Base-by-base conservation (phyloP, 2,888 invertebrate genomes). In the Yponomeuta evonymella region DNA sequence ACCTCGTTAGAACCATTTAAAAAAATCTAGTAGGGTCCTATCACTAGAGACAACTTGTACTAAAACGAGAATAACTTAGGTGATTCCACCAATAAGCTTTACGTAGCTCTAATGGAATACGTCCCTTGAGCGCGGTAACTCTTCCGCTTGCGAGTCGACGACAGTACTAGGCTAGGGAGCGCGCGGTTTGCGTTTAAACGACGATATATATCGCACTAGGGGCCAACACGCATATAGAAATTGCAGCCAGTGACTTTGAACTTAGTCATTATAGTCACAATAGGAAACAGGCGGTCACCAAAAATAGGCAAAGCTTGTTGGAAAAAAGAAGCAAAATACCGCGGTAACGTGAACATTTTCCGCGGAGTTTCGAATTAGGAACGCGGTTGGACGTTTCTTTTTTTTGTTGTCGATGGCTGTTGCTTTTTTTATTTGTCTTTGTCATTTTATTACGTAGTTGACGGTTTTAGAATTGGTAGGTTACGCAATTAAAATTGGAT, bases 171-270 rank as follows among this genome's bases (percentile, higher is more conserved):
- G 11, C 75, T 70, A 84, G 84, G 85, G 83, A 76, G 72, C 79
- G 43, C 77, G 84, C 82, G 83, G 80, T 84, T 85, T 76, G 78
- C 78, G 77, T 12, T 79, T 84, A 83, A 84, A 83, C 78, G 79
- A 83, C 79, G 76, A 87, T 83, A 78, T 85, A 86, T 85, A 78
- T 75, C 72, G 84, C 75, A 75, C 68, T 64, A 76, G 81, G 82
- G 75, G 65, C 65, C 33, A 33, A 65, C 64, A 64, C 64, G 30
- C 30, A 29, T 10, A 58, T 4, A 8, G 15, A 5, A 58, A 58
- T 8, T 15, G 12, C 51, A 2, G 15, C 51, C 51, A 58, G 51
- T 15, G 15, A 58, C 51, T 58, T 58, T 58, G 15, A 58, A 58
- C 51, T 15, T 15, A 5, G 12, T 58, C 12, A 15, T 58, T 58